Percentiles rank a stretch among this genome's conserved stretches.
These are phyloP conservation scores for Xenops minutus DNA, from an alignment of 2,797 vertebrate species.

Conservation along the genomic window DNA sequence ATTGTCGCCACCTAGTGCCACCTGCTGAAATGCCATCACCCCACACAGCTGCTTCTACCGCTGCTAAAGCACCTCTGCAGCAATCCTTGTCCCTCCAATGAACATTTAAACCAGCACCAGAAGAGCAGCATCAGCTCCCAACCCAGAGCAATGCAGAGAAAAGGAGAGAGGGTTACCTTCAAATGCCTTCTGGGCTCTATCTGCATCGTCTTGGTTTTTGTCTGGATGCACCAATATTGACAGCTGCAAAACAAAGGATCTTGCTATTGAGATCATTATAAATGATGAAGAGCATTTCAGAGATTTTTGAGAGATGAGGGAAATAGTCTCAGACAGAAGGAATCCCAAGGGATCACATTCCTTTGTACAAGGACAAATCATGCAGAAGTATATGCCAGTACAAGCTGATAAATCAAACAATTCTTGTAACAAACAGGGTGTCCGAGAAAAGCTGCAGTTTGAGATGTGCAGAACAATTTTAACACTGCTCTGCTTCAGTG, in stretches of 20 bases:
- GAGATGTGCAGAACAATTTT: not conserved
- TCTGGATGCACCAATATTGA: slow-evolving; percentile 98
- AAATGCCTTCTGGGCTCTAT: slow-evolving; percentile 93
- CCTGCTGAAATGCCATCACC: not conserved
- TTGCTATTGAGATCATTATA: not conserved
- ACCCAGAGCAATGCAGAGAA: not conserved
- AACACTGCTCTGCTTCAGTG: not conserved
- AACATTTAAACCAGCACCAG: not conserved
- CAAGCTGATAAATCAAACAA: not conserved
- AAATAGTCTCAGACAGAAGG: not conserved
- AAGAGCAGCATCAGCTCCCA: not conserved
- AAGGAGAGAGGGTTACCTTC: slow-evolving; percentile 82
- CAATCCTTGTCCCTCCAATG: not conserved
- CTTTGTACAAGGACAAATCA: not conserved
- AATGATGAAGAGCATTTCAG: not conserved
- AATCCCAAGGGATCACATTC: not conserved
- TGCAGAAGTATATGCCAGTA: not conserved
- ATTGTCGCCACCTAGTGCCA: slow-evolving; percentile 14
- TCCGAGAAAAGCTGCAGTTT: not conserved
- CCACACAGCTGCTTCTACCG: not conserved
- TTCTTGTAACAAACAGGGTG: not conserved
- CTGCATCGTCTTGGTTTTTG: slow-evolving; percentile 94
- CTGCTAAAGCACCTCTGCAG: not conserved
- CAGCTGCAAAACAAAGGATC: slow-evolving; percentile 76
- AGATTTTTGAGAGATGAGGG: not conserved